Evolutionary conservation across 1,140 invertebrate genomes (phyloP).

Genomic region (Musca domestica): DNA sequence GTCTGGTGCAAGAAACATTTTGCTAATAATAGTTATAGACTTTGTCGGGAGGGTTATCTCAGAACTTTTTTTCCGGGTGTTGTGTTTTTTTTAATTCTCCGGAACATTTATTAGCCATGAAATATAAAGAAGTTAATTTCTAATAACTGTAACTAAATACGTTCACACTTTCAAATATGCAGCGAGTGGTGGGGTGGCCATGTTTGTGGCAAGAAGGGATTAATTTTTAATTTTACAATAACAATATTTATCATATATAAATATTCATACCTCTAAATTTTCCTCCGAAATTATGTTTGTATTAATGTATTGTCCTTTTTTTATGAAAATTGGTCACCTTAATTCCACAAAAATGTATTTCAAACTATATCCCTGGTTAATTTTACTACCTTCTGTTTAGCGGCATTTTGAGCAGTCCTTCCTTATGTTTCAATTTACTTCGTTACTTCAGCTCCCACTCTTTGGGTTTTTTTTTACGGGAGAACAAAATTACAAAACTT

Average conservation of each 20-base stretch:
- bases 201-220: neutral
- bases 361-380: neutral
- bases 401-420: no score
- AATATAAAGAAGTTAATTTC: slow-evolving; percentile 7
- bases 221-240: neutral
- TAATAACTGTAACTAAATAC: neutral
- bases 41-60: neutral
- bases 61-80: neutral
- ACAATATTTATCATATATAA: neutral
- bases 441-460: no score
- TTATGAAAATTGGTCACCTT: no score
- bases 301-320: no score
- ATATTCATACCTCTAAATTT: neutral
- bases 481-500: neutral
- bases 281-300: neutral
- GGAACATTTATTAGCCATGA: slow-evolving; percentile 15
- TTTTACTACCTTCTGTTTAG: neutral
- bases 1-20: neutral
- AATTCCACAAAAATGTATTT: neutral
- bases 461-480: no score
- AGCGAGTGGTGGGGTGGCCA: neutral
- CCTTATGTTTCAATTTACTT: no score
- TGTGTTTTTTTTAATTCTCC: neutral
- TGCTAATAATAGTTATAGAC: neutral
- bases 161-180: neutral